Evolutionary conservation across 2,888 invertebrate genomes (phyloP), one percentile per base, ranked within the genome.

Genomic region (Apotomis turbidana): DNA sequence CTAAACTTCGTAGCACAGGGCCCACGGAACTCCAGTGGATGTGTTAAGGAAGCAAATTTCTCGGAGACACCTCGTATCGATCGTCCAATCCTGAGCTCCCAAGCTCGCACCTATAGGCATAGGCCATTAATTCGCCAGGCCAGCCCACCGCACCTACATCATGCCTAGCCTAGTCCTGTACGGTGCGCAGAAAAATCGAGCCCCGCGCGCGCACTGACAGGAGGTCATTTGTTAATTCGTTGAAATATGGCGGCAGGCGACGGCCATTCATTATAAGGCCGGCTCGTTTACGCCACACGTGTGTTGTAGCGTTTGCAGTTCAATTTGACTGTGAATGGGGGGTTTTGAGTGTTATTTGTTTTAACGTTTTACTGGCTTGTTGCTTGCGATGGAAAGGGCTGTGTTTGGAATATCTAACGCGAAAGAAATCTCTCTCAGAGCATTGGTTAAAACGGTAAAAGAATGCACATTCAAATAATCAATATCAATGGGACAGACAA

Each of bases 141-240:
- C 70, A 58, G 59, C 64, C 46, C 52, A 91, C 92, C 92, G 90
- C 92, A 91, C 87, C 88, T 91, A 89, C 88, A 88, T 92, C 91
- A 91, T 84, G 81, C 87, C 81, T 84, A 81, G 69, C 57, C 67
- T 84, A 85, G 84, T 68, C 57, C 70, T 71, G 90, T 90, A 91
- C 90, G 85, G 92, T 89, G 88, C 81, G 87, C 93, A 92, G 93
- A 93, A 93, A 93, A 93, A 93, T 93, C 84, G 92, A 84, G 85
- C 86, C 83, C 88, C 87, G 88, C 88, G 88, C 90, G 81, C 84
- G 80, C 86, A 83, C 82, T 87, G 93, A 92, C 93, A 88, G 89
- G 80, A 78, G 87, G 90, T 91, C 91, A 90, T 93, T 93, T 93
- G 93, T 93, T 92, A 93, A 93, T 92, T 89, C 91, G 84, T 87